Percentiles rank a stretch among this genome's conserved stretches.
Conservation (phyloP, 2,888 invertebrate species). For the Brachyopa scutellaris region DNA sequence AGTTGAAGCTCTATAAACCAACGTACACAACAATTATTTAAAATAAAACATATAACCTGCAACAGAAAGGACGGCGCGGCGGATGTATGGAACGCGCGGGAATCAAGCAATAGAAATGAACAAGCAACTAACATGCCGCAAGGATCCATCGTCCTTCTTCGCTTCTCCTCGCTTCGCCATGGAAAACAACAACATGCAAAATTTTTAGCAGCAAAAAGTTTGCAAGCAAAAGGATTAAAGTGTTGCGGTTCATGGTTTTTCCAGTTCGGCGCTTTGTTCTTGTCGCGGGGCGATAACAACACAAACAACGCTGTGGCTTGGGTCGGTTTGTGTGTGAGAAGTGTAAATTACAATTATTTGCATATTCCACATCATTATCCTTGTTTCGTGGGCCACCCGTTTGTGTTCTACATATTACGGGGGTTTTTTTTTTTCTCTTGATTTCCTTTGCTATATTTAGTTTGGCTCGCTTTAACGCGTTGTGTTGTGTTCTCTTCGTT, state of each 20-base stretch:
- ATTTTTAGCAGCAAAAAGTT: constrained; percentile 59
- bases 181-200: constrained; percentile 55
- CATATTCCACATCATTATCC: constrained; percentile 72
- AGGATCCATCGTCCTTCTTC: constrained; percentile 47
- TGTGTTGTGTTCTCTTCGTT: background rate
- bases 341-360: constrained; percentile 73
- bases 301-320: constrained; percentile 12
- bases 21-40: constrained; percentile 70
- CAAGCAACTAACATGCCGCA: constrained; percentile 71
- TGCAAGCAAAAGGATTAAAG: constrained; percentile 72
- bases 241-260: constrained; percentile 73
- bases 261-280: constrained; percentile 63
- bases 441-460: background rate
- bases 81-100: constrained; percentile 8
- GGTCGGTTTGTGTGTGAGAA: constrained; percentile 51
- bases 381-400: constrained; percentile 32
- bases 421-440: too few relatives aligned
- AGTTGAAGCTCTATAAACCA: constrained; percentile 62
- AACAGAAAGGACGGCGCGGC: constrained; percentile 41
- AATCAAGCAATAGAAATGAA: constrained; percentile 62
- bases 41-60: constrained; percentile 70
- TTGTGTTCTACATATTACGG: constrained; percentile 52
- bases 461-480: background rate
- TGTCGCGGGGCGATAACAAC: constrained; percentile 28
- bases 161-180: background rate